Conservation (phyloP, 2,797 vertebrate species). For the Coregonus suidteri region DNA sequence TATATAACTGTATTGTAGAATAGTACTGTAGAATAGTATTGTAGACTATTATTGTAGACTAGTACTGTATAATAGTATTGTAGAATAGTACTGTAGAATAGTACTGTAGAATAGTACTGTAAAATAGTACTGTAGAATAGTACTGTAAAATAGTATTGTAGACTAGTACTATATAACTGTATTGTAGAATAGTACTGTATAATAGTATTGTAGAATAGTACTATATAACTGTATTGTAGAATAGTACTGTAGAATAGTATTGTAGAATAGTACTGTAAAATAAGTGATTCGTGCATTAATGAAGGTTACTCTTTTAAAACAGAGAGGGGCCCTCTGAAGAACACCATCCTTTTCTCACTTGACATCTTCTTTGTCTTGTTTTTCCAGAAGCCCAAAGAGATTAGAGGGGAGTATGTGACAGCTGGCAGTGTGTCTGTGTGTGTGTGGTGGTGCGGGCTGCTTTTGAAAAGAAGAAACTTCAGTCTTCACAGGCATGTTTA, state of each 20-base stretch:
- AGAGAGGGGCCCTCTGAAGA: conserved; percentile 44
- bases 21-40: no score
- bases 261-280: conserved; percentile 35
- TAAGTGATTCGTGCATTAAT: conserved; percentile 50
- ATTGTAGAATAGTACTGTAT: no score
- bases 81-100: no score
- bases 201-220: no score
- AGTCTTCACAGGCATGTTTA: conserved; percentile 66
- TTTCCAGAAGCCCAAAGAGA: conserved; percentile 45
- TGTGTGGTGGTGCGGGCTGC: background rate
- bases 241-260: fast-evolving
- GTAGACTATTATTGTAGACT: no score
- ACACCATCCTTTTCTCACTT: conserved; percentile 25
- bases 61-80: no score
- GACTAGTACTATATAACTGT: no score
- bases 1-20: no score
- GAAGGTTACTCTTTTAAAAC: conserved; percentile 63
- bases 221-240: no score
- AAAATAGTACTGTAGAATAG: no score
- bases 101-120: no score
- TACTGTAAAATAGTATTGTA: conserved; percentile 42
- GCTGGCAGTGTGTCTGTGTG: conserved; percentile 48
- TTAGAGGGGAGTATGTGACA: conserved; percentile 51
- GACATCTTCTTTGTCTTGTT: conserved; percentile 57
- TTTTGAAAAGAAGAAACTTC: conserved; percentile 63